These are phyloP conservation scores for Globia sparganii DNA, from an alignment of 2,888 invertebrate species.

Conservation along the genomic window DNA sequence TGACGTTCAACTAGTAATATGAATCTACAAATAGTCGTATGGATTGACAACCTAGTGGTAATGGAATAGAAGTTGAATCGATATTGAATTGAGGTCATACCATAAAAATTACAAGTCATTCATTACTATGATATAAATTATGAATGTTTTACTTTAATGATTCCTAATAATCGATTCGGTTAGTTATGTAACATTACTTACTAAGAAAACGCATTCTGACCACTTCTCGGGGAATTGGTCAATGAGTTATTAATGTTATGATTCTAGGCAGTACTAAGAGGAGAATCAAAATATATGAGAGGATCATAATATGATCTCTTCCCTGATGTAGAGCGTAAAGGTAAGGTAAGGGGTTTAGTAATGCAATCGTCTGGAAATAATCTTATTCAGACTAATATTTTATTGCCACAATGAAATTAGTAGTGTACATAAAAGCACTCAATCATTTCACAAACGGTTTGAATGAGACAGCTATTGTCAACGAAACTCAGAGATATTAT, in stretches of 20 bases:
- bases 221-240: constrained; percentile 5
- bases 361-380: constrained; percentile 15
- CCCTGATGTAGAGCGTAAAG: neutral
- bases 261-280: neutral
- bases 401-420: constrained; percentile 37
- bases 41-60: neutral
- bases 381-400: constrained; percentile 27
- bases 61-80: constrained; percentile 15
- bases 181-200: neutral
- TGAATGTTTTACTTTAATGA: constrained; percentile 1
- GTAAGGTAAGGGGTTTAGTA: constrained; percentile 2
- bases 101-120: constrained; percentile 14
- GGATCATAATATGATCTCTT: neutral
- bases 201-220: constrained; percentile 1
- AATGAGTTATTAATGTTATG: neutral
- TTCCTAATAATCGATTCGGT: neutral
- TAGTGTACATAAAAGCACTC: constrained; percentile 53
- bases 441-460: constrained; percentile 65
- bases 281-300: neutral
- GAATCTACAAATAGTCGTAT: constrained; percentile 1
- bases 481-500: constrained; percentile 66
- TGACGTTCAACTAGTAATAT: neutral
- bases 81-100: constrained; percentile 13
- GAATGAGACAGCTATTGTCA: constrained; percentile 70
- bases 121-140: neutral